A percentile compares a stretch with the other conserved stretches of the same genome.
Conservation (phyloP, 2,113 vertebrate species). For the Agapornis roseicollis region DNA sequence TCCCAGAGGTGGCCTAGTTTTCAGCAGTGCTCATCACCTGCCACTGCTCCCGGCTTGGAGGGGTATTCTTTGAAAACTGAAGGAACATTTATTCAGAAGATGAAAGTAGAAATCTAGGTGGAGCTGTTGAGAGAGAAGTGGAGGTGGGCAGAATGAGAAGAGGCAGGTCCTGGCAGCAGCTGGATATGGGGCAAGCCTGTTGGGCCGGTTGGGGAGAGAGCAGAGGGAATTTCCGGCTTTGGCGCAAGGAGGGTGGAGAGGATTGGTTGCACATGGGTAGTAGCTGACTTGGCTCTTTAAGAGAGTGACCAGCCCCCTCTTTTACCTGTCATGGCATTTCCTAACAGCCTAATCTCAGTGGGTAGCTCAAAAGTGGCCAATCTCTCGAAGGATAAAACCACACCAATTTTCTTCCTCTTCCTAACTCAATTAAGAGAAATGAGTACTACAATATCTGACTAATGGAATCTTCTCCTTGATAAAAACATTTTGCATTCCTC, state of each 20-base stretch:
- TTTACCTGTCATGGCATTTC: not conserved
- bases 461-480: conserved; percentile 20
- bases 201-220: conserved; percentile 39
- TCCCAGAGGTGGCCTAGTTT: not conserved
- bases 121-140: conserved; percentile 56
- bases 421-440: conserved; percentile 66
- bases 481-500: not conserved
- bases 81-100: conserved; percentile 36
- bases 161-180: conserved; percentile 48
- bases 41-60: not conserved
- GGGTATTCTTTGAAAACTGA: conserved; percentile 1
- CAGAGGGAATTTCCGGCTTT: conserved; percentile 68
- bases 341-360: conserved; percentile 35
- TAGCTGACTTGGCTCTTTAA: conserved; percentile 51
- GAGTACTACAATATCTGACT: conserved; percentile 32
- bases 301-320: conserved; percentile 44
- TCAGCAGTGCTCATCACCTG: not conserved
- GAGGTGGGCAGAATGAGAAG: conserved; percentile 36
- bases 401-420: conserved; percentile 57
- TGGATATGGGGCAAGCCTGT: conserved; percentile 53
- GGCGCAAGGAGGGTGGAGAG: conserved; percentile 55
- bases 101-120: conserved; percentile 51
- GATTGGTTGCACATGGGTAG: not conserved
- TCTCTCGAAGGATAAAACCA: conserved; percentile 61
- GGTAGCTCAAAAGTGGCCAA: conserved; percentile 50